phyloP scores from a whole-genome alignment of 2,113 vertebrate species.

The Zosterops lateralis region DNA sequence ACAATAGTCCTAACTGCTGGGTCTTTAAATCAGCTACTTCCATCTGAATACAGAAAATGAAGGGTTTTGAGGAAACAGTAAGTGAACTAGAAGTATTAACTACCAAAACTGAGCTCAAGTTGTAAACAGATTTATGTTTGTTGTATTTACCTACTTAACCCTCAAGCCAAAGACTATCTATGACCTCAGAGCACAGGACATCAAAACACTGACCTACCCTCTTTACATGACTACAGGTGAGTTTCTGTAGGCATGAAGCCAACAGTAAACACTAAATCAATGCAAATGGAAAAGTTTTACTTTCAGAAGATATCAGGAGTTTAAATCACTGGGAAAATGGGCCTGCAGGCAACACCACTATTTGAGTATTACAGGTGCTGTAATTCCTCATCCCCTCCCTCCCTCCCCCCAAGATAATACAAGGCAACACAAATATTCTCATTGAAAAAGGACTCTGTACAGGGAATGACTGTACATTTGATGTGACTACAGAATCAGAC shows the following conservation, averaged over 20 bases:
- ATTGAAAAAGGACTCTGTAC: neutral
- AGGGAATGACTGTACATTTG: constrained; percentile 31
- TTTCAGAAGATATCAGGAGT: neutral
- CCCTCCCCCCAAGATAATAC: neutral
- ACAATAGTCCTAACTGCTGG: neutral
- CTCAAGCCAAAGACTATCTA: constrained; percentile 17
- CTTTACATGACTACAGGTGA: neutral
- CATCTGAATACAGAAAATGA: neutral
- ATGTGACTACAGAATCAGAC: neutral
- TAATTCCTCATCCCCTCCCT: neutral
- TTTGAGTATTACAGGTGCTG: neutral
- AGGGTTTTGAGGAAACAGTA: neutral
- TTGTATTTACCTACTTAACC: constrained; percentile 12
- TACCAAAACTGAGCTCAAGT: neutral
- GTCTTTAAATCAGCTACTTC: neutral
- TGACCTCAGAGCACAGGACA: neutral
- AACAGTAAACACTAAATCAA: neutral
- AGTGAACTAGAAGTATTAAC: neutral
- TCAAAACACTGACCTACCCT: neutral
- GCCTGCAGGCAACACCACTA: neutral
- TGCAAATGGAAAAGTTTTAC: neutral
- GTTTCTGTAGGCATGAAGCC: constrained; percentile 13
- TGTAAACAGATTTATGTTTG: constrained; percentile 31
- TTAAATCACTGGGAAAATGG: neutral
- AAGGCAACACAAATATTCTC: constrained; percentile 49